These are phyloP conservation scores for Carettochelys insculpta DNA, from an alignment of 2,113 vertebrate species.

Conservation along the genomic window DNA sequence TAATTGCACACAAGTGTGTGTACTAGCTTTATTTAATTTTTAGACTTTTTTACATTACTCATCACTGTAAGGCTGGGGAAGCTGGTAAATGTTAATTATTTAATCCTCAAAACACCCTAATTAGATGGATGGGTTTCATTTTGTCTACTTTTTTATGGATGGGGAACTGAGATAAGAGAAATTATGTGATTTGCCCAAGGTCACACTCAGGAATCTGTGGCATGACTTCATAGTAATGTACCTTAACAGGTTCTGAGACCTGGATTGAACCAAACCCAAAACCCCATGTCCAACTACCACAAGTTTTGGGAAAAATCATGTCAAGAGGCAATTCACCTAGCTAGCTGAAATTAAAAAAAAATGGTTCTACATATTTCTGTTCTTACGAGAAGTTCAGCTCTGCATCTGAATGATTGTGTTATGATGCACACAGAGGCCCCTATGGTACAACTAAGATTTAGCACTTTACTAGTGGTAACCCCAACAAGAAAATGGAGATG, in stretches of 20 bases:
- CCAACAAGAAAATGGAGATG: conserved; percentile 8
- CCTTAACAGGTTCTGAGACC: too few relatives aligned
- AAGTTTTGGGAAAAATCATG: neutral
- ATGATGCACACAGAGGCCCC: neutral
- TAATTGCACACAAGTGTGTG: conserved; percentile 40
- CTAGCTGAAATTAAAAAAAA: neutral
- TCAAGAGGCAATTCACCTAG: neutral
- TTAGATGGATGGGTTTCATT: neutral
- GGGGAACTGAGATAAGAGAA: neutral
- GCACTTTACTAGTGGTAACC: neutral
- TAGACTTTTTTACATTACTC: conserved; percentile 13
- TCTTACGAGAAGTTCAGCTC: neutral
- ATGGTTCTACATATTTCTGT: neutral
- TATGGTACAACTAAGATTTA: neutral
- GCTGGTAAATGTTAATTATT: conserved; percentile 49
- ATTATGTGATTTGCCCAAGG: neutral
- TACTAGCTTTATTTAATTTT: conserved; percentile 30
- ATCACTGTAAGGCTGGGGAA: neutral
- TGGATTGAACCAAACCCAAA: neutral
- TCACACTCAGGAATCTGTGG: neutral
- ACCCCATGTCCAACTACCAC: neutral
- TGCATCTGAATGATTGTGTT: neutral
- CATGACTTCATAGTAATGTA: neutral
- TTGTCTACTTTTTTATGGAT: conserved; percentile 56
- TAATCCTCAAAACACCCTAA: conserved; percentile 46